phyloP scores from a whole-genome alignment of 1,140 invertebrate species.

The Aphidius ervi region DNA sequence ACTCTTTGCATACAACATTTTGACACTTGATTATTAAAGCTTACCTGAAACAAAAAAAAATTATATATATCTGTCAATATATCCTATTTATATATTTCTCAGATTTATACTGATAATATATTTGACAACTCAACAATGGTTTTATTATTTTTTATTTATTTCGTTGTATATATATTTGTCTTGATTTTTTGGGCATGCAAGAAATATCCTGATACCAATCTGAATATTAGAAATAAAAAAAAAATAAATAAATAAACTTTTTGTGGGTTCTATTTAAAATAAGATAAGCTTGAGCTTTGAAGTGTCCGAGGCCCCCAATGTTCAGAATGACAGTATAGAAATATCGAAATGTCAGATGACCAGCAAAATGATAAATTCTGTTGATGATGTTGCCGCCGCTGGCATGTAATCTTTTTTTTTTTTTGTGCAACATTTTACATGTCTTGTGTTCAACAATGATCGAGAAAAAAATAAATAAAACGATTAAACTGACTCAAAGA shows the following conservation, averaged over 20 bases:
- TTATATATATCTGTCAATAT: not conserved
- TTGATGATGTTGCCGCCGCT: slow-evolving; percentile 18
- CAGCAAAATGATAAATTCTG: slow-evolving; percentile 47
- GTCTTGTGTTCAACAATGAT: not conserved
- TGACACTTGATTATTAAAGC: too few relatives aligned
- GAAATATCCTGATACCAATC: slow-evolving; percentile 10
- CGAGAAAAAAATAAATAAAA: too few relatives aligned
- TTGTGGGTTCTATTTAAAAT: slow-evolving; percentile 1
- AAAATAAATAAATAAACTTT: not conserved
- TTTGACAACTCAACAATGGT: not conserved
- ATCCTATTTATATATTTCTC: not conserved
- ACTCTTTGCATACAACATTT: too few relatives aligned
- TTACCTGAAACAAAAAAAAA: not conserved
- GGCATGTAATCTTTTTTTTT: too few relatives aligned
- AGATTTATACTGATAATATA: not conserved
- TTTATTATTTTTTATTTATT: slow-evolving; percentile 6
- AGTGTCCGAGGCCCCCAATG: slow-evolving; percentile 16
- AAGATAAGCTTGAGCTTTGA: slow-evolving; percentile 11
- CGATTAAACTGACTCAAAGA: too few relatives aligned
- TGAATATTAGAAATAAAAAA: slow-evolving; percentile 13
- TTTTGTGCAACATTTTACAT: not conserved
- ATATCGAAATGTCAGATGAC: slow-evolving; percentile 42
- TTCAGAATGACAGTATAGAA: slow-evolving; percentile 23
- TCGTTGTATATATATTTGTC: slow-evolving; percentile 8
- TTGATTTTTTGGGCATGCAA: not conserved